Conservation (phyloP, 2,888 invertebrate species). For the Limnephilus marmoratus region DNA sequence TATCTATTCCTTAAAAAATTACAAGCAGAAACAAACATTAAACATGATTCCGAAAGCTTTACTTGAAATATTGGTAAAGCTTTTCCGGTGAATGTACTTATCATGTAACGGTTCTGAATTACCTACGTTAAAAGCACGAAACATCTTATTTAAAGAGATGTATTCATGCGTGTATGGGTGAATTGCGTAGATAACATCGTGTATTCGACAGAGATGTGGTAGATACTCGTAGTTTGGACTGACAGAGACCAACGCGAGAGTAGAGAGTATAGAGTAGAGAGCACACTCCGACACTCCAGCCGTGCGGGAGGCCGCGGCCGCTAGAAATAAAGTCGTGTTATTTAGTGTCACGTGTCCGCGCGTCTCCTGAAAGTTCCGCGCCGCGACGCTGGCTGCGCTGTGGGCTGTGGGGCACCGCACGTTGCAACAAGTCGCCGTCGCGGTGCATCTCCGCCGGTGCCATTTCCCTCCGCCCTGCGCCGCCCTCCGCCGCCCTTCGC, state of each 20-base stretch:
- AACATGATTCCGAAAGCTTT: not conserved
- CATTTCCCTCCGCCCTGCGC: slow-evolving; percentile 67
- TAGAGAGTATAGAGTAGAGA: not conserved
- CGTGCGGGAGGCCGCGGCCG: slow-evolving; percentile 57
- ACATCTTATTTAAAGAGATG: not conserved
- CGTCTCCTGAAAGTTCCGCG: slow-evolving; percentile 71
- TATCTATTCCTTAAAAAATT: not conserved
- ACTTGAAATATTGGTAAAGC: not conserved
- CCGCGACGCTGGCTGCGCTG: slow-evolving; percentile 77
- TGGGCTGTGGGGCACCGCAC: slow-evolving; percentile 42
- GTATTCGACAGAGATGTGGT: not conserved
- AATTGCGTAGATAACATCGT: not conserved
- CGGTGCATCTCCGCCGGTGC: slow-evolving; percentile 68
- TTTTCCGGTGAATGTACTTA: not conserved
- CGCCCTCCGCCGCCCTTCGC: slow-evolving; percentile 65
- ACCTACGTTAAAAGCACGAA: not conserved
- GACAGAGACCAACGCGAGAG: slow-evolving; percentile 55
- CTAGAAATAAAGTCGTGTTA: slow-evolving; percentile 56
- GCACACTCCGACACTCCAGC: not conserved
- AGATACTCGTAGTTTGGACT: not conserved
- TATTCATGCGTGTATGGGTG: not conserved
- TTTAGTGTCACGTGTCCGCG: slow-evolving; percentile 70
- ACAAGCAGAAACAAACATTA: not conserved
- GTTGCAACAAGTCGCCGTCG: slow-evolving; percentile 67
- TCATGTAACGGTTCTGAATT: not conserved